Conservation (phyloP, 30 jellyfish, hydroid and myxozoan genomes). For the Hydra vulgaris region DNA sequence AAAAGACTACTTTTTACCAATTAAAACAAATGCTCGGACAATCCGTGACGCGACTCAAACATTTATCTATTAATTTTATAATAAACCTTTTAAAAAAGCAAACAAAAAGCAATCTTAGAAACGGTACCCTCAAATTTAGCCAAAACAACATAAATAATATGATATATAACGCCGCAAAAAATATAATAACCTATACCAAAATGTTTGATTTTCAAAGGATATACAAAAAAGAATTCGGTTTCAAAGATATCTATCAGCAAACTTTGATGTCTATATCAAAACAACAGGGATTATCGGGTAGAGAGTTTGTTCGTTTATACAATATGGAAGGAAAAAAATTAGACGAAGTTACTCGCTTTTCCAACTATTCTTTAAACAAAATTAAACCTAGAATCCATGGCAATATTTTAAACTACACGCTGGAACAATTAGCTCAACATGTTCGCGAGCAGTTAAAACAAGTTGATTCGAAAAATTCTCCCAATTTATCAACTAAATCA, state of each 20-base stretch:
- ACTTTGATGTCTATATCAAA: constrained; percentile 9
- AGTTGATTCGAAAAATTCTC: background rate
- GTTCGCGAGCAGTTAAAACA: background rate
- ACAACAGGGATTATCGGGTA: constrained; percentile 15
- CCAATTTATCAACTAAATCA: background rate
- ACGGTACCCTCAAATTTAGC: background rate
- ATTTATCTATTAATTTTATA: constrained; percentile 20
- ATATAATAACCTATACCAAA: background rate
- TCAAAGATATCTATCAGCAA: background rate
- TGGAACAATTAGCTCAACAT: background rate
- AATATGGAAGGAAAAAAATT: constrained; percentile 19
- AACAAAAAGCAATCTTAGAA: background rate
- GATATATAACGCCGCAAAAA: background rate
- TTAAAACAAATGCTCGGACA: constrained; percentile 4
- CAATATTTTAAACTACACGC: background rate
- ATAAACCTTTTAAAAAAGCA: constrained; percentile 8
- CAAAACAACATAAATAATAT: constrained; percentile 3
- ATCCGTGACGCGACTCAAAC: constrained; percentile 10
- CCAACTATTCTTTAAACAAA: constrained; percentile 9
- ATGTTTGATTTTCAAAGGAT: constrained; percentile 21
- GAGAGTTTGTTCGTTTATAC: constrained; percentile 18
- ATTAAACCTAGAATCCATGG: constrained; percentile 1
- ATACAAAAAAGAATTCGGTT: constrained; percentile 16
- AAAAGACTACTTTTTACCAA: constrained; percentile 8
- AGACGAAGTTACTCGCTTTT: constrained; percentile 9